These are phyloP conservation scores for Rhinatrema bivittatum DNA, from an alignment of 2,797 vertebrate species.

Conservation along the genomic window DNA sequence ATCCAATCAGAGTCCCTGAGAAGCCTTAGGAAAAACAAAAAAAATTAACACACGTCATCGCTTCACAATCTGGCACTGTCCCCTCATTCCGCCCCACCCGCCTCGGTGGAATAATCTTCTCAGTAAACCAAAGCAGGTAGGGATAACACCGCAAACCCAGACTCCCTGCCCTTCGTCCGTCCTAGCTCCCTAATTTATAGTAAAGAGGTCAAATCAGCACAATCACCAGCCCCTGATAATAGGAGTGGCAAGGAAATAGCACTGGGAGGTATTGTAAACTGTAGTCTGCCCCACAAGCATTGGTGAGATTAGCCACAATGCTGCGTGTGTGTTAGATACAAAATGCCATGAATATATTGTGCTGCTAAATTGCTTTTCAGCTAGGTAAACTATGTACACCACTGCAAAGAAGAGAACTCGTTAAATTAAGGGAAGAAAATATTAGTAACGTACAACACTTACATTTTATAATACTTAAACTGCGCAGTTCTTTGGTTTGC, in stretches of 20 bases:
- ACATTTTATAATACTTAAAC: slow-evolving; percentile 44
- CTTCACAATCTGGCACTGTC: neutral
- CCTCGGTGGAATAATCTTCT: slow-evolving; percentile 15
- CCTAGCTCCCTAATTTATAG: slow-evolving; percentile 14
- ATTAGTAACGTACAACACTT: slow-evolving; percentile 45
- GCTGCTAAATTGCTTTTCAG: slow-evolving; percentile 26
- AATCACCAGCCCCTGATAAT: slow-evolving; percentile 1
- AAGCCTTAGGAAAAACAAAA: no score
- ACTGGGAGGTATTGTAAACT: slow-evolving; percentile 12
- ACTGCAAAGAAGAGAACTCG: no score
- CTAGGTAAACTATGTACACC: slow-evolving; percentile 38
- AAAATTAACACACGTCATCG: slow-evolving; percentile 12
- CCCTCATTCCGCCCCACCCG: slow-evolving; percentile 2
- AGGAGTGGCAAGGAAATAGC: slow-evolving; percentile 4
- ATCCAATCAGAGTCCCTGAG: slow-evolving; percentile 42
- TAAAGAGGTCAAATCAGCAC: neutral
- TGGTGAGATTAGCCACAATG: no score
- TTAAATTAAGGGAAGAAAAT: no score
- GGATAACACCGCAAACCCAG: no score
- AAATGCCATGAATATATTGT: no score
- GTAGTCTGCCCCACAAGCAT: slow-evolving; percentile 40
- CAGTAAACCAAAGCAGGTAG: no score
- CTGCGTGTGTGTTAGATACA: no score
- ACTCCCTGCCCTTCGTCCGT: no score
- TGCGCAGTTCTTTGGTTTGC: slow-evolving; percentile 33